Percentiles rank a stretch among this genome's conserved stretches.
Conservation (phyloP, 2,113 vertebrate species). For the Phylloscopus trochilus region DNA sequence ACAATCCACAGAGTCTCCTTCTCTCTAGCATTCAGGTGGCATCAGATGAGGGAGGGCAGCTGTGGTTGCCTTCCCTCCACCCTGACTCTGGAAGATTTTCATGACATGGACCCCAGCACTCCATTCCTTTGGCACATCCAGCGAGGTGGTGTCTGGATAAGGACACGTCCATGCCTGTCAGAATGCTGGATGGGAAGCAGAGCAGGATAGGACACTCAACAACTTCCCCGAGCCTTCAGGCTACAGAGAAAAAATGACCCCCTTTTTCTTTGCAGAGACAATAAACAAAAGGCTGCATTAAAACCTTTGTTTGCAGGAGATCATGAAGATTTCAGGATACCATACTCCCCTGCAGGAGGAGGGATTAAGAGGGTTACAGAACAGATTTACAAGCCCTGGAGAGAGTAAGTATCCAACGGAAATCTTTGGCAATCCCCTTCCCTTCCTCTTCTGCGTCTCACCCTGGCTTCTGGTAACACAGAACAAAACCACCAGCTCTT, state of each 20-base stretch:
- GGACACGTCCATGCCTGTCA: background rate
- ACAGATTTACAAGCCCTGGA: conserved; percentile 12
- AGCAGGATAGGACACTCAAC: background rate
- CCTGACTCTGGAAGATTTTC: background rate
- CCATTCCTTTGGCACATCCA: background rate
- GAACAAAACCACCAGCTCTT: conserved; percentile 1
- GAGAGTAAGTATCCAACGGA: background rate
- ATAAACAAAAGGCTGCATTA: conserved; percentile 37
- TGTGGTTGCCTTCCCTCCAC: background rate
- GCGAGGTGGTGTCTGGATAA: background rate
- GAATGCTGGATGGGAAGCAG: background rate
- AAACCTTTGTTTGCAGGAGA: conserved; percentile 23
- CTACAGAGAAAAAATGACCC: background rate
- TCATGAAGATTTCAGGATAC: background rate
- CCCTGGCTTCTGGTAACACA: conserved; percentile 17
- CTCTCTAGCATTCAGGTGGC: background rate
- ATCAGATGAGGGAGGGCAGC: background rate
- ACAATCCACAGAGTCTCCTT: background rate
- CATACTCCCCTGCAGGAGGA: background rate
- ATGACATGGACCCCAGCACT: background rate
- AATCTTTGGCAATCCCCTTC: conserved; percentile 30
- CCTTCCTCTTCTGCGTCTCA: conserved; percentile 11
- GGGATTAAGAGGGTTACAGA: background rate
- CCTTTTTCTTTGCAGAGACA: background rate
- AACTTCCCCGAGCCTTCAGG: background rate